Percentiles rank a stretch among this genome's conserved stretches.
Conservation (phyloP, 2,888 invertebrate genomes). For the Neuroscelio doddi region DNA sequence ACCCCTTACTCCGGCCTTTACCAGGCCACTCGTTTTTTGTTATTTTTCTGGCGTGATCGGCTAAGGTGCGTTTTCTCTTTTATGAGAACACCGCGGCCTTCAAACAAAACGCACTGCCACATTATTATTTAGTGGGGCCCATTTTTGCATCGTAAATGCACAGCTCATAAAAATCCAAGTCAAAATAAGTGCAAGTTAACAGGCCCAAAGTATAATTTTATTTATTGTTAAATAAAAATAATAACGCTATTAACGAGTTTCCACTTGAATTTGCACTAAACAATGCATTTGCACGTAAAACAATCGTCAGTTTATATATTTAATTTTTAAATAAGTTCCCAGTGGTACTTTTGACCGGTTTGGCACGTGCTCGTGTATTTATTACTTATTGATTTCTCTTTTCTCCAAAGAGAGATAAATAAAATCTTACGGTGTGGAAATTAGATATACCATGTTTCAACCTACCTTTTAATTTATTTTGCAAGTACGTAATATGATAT, state of each 20-base stretch:
- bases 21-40: slow-evolving; percentile 20
- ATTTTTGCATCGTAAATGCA: too few species aligned
- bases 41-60: slow-evolving; percentile 3
- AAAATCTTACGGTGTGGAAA: slow-evolving; percentile 27
- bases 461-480: too few species aligned
- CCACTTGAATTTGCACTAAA: too few species aligned
- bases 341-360: slow-evolving; percentile 31
- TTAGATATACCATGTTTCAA: slow-evolving; percentile 12
- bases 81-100: slow-evolving; percentile 9
- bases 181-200: too few species aligned
- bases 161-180: too few species aligned
- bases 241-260: too few species aligned
- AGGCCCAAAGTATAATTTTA: too few species aligned
- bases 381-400: slow-evolving; percentile 32
- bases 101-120: slow-evolving; percentile 2
- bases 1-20: slow-evolving; percentile 23
- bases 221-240: too few species aligned
- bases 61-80: slow-evolving; percentile 13
- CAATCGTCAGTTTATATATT: too few species aligned
- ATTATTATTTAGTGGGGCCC: not conserved
- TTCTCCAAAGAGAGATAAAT: slow-evolving; percentile 20
- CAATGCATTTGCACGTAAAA: too few species aligned
- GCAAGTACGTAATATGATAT: too few species aligned
- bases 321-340: too few species aligned
- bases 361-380: slow-evolving; percentile 32